phyloP scores from a whole-genome alignment of 2,113 vertebrate genomes.

The Thamnaconus septentrionalis region DNA sequence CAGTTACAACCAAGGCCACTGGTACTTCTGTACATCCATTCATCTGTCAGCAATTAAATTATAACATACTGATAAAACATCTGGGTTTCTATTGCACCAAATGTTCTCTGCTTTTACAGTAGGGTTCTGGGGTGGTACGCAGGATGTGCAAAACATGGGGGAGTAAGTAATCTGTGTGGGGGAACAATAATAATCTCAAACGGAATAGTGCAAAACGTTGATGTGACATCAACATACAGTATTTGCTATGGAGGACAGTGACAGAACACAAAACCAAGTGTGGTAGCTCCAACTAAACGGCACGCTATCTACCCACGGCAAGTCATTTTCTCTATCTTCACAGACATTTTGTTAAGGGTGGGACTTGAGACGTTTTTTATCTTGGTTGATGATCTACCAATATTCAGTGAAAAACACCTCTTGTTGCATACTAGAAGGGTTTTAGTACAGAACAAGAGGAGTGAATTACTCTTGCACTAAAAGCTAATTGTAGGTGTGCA shows the following conservation, averaged over 20 bases:
- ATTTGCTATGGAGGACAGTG: slow-evolving; percentile 29
- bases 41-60: slow-evolving; percentile 68
- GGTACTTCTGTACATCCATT: slow-evolving; percentile 67
- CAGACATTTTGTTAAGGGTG: background rate
- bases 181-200: slow-evolving; percentile 63
- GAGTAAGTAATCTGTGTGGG: slow-evolving; percentile 41
- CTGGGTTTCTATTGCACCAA: slow-evolving; percentile 73
- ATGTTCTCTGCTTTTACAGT: slow-evolving; percentile 62
- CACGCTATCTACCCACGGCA: no score
- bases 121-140: slow-evolving; percentile 47
- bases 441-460: background rate
- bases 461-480: slow-evolving; percentile 15
- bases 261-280: slow-evolving; percentile 32
- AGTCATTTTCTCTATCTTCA: no score
- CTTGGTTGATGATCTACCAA: background rate
- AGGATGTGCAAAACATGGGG: slow-evolving; percentile 65
- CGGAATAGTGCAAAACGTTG: slow-evolving; percentile 71
- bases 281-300: background rate
- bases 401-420: no score
- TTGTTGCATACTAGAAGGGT: no score
- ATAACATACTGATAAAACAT: slow-evolving; percentile 62
- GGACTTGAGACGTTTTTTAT: slow-evolving; percentile 1
- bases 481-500: background rate
- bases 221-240: slow-evolving; percentile 43
- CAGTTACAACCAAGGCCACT: slow-evolving; percentile 49